Evolutionary conservation across 2,797 vertebrate genomes (phyloP).

Genomic region (Huso huso): DNA sequence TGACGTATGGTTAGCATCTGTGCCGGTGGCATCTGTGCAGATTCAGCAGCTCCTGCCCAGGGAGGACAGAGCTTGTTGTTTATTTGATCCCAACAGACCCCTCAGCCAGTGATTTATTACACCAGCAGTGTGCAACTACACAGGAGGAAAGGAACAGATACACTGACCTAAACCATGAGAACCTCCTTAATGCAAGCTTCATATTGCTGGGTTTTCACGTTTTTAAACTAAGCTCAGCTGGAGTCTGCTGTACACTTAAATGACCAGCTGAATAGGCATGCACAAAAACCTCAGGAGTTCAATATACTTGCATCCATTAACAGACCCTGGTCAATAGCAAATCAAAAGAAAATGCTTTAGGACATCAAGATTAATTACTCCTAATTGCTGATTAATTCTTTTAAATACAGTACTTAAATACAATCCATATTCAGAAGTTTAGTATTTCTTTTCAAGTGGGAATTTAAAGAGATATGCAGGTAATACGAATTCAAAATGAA

Average conservation of each 20-base stretch:
- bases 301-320: no score
- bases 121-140: conserved; percentile 27
- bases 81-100: conserved; percentile 1
- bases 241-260: background rate
- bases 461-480: no score
- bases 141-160: conserved; percentile 14
- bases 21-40: conserved; percentile 32
- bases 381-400: no score
- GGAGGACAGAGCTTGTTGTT: conserved; percentile 20
- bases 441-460: no score
- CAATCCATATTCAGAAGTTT: no score
- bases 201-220: conserved; percentile 1
- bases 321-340: no score
- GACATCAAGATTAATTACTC: no score
- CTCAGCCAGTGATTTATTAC: conserved; percentile 31
- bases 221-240: background rate
- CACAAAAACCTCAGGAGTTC: no score
- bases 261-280: background rate
- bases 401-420: no score
- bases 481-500: no score
- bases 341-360: no score
- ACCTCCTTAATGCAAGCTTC: background rate
- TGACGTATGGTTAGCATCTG: conserved; percentile 34
- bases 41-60: conserved; percentile 31
- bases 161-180: conserved; percentile 7